phyloP scores from a whole-genome alignment of 53 echinoderm and acorn worm genomes.

The Holothuria scabra region DNA sequence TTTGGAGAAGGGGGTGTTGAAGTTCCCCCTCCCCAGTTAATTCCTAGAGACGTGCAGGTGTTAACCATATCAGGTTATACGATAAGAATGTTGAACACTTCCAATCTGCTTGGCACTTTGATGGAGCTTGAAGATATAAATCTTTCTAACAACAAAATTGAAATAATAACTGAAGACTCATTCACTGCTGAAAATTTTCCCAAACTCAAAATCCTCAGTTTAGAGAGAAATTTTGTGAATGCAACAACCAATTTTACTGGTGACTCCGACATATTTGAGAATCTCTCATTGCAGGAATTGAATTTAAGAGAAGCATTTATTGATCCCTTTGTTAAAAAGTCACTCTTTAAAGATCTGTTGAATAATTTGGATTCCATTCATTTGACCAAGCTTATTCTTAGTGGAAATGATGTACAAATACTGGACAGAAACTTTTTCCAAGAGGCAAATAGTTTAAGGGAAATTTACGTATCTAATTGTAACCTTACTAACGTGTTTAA shows the following conservation, averaged over 20 bases:
- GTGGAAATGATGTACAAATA: conserved; percentile 67
- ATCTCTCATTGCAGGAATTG: conserved; percentile 60
- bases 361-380: conserved; percentile 30
- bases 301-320: conserved; percentile 63
- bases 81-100: conserved; percentile 1
- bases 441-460: conserved; percentile 17
- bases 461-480: conserved; percentile 59
- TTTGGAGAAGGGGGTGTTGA: not conserved
- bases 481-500: conserved; percentile 43
- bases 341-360: conserved; percentile 54
- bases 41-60: conserved; percentile 4
- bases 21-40: not conserved
- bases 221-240: conserved; percentile 63
- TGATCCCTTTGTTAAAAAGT: conserved; percentile 31
- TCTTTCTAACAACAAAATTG: conserved; percentile 59
- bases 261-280: conserved; percentile 21
- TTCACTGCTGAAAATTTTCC: conserved; percentile 55
- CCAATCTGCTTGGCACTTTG: not conserved
- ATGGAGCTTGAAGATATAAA: conserved; percentile 43
- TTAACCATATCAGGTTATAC: conserved; percentile 29
- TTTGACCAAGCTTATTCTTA: conserved; percentile 61
- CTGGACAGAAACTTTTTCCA: conserved; percentile 34
- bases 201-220: conserved; percentile 50
- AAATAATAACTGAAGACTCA: conserved; percentile 6
- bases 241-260: not conserved